Percentiles rank a stretch among this genome's conserved stretches.
phyloP scores from a whole-genome alignment of 2,113 vertebrate species.

The Poeciliopsis prolifica region DNA sequence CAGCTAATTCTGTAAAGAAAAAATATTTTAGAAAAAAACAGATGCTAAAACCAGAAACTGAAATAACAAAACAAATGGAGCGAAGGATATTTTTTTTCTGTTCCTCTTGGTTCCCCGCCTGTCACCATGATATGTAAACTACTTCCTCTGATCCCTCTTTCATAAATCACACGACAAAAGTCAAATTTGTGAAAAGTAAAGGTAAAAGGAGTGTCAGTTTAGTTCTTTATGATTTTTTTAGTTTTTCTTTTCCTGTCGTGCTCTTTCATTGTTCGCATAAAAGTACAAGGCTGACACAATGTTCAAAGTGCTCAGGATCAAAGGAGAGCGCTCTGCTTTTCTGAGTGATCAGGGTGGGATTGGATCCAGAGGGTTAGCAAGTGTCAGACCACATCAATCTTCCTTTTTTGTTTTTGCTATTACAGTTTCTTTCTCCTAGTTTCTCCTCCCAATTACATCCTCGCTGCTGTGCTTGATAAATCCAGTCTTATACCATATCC shows the following conservation, averaged over 20 bases:
- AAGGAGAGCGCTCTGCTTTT: slow-evolving; percentile 63
- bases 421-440: slow-evolving; percentile 21
- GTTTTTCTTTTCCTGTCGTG: slow-evolving; percentile 25
- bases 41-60: too few relatives aligned
- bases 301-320: slow-evolving; percentile 82
- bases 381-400: slow-evolving; percentile 58
- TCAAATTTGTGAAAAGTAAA: slow-evolving; percentile 14
- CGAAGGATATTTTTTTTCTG: not conserved
- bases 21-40: too few relatives aligned
- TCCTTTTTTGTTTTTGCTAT: slow-evolving; percentile 28
- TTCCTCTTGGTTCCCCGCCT: not conserved
- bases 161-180: slow-evolving; percentile 26
- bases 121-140: not conserved
- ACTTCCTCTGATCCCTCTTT: slow-evolving; percentile 5
- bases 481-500: slow-evolving; percentile 17
- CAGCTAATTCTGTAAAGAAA: slow-evolving; percentile 16
- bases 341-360: slow-evolving; percentile 63
- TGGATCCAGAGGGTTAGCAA: slow-evolving; percentile 60
- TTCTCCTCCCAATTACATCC: slow-evolving; percentile 13
- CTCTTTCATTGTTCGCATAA: slow-evolving; percentile 49
- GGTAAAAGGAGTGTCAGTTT: slow-evolving; percentile 29
- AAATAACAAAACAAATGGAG: too few relatives aligned
- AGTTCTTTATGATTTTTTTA: slow-evolving; percentile 47
- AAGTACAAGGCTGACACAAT: slow-evolving; percentile 71
- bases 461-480: slow-evolving; percentile 30